Percentiles rank a stretch among this genome's conserved stretches.
phyloP scores from a whole-genome alignment of 2,113 vertebrate species.

The Trinectes maculatus region DNA sequence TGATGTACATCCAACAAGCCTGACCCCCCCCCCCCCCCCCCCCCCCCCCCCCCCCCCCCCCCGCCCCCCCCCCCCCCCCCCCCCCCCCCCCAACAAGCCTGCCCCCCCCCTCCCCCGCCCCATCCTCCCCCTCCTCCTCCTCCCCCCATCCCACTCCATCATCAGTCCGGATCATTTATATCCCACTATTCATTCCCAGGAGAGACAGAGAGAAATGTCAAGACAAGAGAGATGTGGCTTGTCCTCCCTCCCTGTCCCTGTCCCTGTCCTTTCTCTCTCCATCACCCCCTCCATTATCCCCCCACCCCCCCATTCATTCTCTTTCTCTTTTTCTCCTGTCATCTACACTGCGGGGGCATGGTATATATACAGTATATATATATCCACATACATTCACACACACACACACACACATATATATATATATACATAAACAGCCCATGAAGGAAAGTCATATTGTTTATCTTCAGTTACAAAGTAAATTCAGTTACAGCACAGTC shows the following conservation, averaged over 20 bases:
- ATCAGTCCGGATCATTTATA: slow-evolving; percentile 56
- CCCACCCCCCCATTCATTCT: slow-evolving; percentile 13
- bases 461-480: slow-evolving; percentile 45
- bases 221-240: slow-evolving; percentile 62
- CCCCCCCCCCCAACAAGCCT: slow-evolving; percentile 35
- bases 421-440: background rate
- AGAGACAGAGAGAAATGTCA: slow-evolving; percentile 70
- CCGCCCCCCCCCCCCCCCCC: slow-evolving; percentile 28
- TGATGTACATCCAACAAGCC: slow-evolving; percentile 53
- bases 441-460: slow-evolving; percentile 45
- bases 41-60: slow-evolving; percentile 15
- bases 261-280: slow-evolving; percentile 50
- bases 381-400: background rate
- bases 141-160: slow-evolving; percentile 40
- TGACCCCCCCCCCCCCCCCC: background rate
- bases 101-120: background rate
- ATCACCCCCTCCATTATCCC: slow-evolving; percentile 47
- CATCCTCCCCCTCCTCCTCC: slow-evolving; percentile 13
- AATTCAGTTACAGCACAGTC: slow-evolving; percentile 53
- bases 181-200: slow-evolving; percentile 49
- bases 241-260: slow-evolving; percentile 55
- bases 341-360: slow-evolving; percentile 59
- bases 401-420: background rate
- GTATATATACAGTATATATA: too few relatives aligned
- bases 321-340: slow-evolving; percentile 65